Evolutionary conservation across 2,797 vertebrate genomes (phyloP).

Genomic region (Labeo calbasu): DNA sequence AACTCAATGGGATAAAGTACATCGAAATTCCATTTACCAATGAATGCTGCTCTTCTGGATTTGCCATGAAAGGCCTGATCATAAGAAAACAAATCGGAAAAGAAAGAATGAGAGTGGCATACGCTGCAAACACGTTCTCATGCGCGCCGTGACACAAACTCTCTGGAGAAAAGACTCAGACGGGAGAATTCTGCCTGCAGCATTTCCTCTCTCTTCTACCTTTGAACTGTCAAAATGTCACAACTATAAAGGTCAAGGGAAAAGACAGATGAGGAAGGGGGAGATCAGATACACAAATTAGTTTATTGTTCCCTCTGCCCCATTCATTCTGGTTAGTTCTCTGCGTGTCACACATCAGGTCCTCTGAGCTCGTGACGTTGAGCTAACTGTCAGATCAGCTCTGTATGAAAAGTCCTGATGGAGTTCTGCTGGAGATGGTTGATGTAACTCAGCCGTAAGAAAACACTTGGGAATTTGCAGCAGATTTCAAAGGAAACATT

Average conservation of each 20-base stretch:
- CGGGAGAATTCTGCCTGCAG: constrained; percentile 40
- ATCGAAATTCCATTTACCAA: background rate
- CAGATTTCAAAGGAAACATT: background rate
- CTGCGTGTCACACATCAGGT: constrained; percentile 59
- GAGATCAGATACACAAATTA: constrained; percentile 60
- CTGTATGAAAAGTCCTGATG: background rate
- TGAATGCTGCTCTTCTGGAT: background rate
- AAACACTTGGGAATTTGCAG: background rate
- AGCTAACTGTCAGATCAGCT: constrained; percentile 4
- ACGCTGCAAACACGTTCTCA: background rate
- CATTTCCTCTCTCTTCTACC: constrained; percentile 57
- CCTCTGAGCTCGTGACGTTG: constrained; percentile 55
- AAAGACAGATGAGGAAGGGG: constrained; percentile 51
- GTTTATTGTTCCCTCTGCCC: constrained; percentile 60
- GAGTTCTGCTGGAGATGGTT: background rate
- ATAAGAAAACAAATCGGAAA: constrained; percentile 1
- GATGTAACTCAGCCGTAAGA: constrained; percentile 8
- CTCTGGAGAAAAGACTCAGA: constrained; percentile 48
- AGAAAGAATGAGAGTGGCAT: background rate
- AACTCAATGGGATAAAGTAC: background rate
- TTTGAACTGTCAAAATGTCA: constrained; percentile 66
- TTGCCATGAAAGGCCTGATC: background rate
- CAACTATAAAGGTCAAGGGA: constrained; percentile 67
- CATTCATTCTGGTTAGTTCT: constrained; percentile 65
- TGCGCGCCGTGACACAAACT: constrained; percentile 31